Base-by-base conservation (phyloP, 2,888 invertebrate species). In the Laothoe populi region DNA sequence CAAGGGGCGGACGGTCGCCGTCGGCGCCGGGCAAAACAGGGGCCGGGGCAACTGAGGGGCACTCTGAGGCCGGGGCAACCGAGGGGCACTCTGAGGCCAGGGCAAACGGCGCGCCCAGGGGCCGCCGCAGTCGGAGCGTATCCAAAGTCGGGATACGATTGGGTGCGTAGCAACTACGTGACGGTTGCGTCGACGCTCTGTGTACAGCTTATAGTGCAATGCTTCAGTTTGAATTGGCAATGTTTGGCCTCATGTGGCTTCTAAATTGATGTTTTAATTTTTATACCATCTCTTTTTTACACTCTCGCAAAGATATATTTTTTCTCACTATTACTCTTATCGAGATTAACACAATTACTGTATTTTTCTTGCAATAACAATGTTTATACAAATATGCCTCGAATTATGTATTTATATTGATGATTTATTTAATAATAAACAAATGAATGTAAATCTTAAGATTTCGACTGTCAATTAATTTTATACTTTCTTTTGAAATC, bases 131-230 rank as follows among this genome's bases (percentile, higher is more conserved):
- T 75, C 88, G 90, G 77, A 92, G 92, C 83, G 84, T 91, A 65
- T 85, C 92, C 61, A 93, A 93, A 92, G 92, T 93, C 82, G 93
- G 92, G 78, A 93, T 93, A 84, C 92, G 91, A 87, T 86, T 93
- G 91, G 93, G 93, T 93, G 92, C 92, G 93, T 93, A 93, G 75
- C 74, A 74, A 73, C 38, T 11, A 26, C 7, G 83, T 84, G 88
- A 82, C 85, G 74, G 89, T 91, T 91, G 92, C 91, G 90, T 87
- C 87, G 90, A 85, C 91, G 90, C 89, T 81, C 90, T 90, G 88
- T 87, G 80, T 82, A 59, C 16, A 21, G 63, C 63, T 65, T 63
- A 46, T 49, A 48, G 48, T 23, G 44, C 45, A 45, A 46, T 26
- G 26, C 53, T 63, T 64, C 53, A 63, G 45, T 63, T 61, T 64